Conservation (phyloP, 35 echinoderm and acorn worm genomes). For the Lytechinus variegatus region DNA sequence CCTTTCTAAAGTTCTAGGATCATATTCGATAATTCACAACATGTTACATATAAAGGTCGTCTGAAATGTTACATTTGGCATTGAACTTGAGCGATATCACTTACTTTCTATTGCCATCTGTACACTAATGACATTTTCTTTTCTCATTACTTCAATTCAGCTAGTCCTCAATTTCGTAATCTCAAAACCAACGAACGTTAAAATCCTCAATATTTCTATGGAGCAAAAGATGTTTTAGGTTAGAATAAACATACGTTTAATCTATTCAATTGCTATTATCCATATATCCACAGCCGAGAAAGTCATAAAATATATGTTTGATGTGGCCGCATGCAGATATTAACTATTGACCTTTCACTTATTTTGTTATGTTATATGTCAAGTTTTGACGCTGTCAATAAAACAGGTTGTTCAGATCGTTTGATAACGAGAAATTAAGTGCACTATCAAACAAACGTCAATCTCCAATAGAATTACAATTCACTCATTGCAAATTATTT, state of each 20-base stretch:
- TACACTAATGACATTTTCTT: not conserved
- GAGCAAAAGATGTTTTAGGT: not conserved
- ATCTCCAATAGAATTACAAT: not conserved
- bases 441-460: not conserved
- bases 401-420: not conserved
- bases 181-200: not conserved
- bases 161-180: not conserved
- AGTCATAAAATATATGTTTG: not conserved
- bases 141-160: not conserved
- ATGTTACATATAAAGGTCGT: not conserved
- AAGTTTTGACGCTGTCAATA: not conserved
- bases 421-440: not conserved
- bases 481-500: not conserved
- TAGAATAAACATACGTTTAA: slow-evolving; percentile 3
- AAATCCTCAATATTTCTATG: not conserved
- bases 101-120: not conserved
- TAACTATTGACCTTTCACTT: not conserved
- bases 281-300: not conserved
- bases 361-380: not conserved
- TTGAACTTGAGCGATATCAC: not conserved
- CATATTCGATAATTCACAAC: not conserved
- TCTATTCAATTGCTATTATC: not conserved
- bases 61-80: not conserved
- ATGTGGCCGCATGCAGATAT: not conserved
- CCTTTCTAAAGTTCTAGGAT: not conserved